A percentile compares a stretch with the other conserved stretches of the same genome.
Conservation (phyloP, 2,797 vertebrate genomes). For the Fistularia tabacaria region DNA sequence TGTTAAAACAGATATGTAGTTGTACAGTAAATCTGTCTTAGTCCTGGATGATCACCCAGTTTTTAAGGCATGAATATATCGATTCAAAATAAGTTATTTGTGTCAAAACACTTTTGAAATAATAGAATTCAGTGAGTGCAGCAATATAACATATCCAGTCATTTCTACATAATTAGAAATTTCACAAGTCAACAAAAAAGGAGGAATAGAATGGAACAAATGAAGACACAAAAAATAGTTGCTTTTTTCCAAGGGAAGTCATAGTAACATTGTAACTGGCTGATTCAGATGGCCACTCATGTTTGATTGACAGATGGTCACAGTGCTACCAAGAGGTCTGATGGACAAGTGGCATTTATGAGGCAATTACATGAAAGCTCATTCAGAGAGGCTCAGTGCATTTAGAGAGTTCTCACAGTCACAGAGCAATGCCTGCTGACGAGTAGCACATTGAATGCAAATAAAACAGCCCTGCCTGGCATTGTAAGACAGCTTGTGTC, state of each 20-base stretch:
- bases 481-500: slow-evolving; percentile 45
- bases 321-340: slow-evolving; percentile 54
- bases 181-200: slow-evolving; percentile 13
- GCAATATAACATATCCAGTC: slow-evolving; percentile 14
- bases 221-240: slow-evolving; percentile 36
- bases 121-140: background rate
- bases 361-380: slow-evolving; percentile 77
- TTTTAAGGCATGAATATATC: slow-evolving; percentile 8
- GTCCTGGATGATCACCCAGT: slow-evolving; percentile 20
- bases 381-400: slow-evolving; percentile 54
- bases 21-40: slow-evolving; percentile 9
- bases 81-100: too few relatives aligned
- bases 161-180: slow-evolving; percentile 29
- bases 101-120: too few relatives aligned
- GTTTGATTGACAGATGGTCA: slow-evolving; percentile 76
- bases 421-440: slow-evolving; percentile 36
- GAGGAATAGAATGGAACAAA: slow-evolving; percentile 14
- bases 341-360: slow-evolving; percentile 80
- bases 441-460: slow-evolving; percentile 15
- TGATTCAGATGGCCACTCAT: slow-evolving; percentile 58
- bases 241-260: slow-evolving; percentile 44
- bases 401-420: slow-evolving; percentile 26
- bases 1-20: too few relatives aligned
- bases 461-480: slow-evolving; percentile 34
- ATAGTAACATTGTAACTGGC: slow-evolving; percentile 53